phyloP scores from a whole-genome alignment of 2,113 vertebrate genomes.

The Polypterus senegalus region DNA sequence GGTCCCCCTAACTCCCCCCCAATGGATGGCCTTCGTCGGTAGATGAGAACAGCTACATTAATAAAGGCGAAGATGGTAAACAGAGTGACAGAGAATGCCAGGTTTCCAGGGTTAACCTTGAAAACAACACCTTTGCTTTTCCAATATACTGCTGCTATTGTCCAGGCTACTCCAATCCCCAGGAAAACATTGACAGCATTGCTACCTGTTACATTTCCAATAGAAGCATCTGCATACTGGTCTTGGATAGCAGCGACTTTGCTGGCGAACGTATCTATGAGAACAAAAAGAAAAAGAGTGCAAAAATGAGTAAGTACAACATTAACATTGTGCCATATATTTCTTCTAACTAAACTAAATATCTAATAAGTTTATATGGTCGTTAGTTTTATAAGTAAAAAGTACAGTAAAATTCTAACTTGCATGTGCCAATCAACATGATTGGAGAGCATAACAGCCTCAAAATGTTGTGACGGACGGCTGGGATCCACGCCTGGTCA shows the following conservation, averaged over 20 bases:
- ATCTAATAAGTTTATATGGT: neutral
- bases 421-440: too few species aligned
- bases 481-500: too few species aligned
- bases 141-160: constrained; percentile 64
- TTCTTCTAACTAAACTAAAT: neutral
- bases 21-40: constrained; percentile 45
- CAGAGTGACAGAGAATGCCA: constrained; percentile 67
- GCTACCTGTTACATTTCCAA: constrained; percentile 69
- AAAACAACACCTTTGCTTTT: constrained; percentile 45
- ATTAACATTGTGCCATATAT: neutral
- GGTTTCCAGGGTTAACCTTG: constrained; percentile 52
- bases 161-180: constrained; percentile 68
- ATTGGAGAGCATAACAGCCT: too few species aligned
- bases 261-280: constrained; percentile 63
- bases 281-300: neutral
- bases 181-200: constrained; percentile 71
- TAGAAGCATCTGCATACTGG: constrained; percentile 66
- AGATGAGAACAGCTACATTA: constrained; percentile 45
- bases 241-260: constrained; percentile 71
- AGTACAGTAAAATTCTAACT: too few species aligned
- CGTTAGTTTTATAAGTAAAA: too few species aligned
- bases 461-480: too few species aligned
- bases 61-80: constrained; percentile 58
- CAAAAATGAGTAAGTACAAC: neutral
- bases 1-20: constrained; percentile 65